phyloP scores from a whole-genome alignment of 2,888 invertebrate species.

The Lochmaea capreae region DNA sequence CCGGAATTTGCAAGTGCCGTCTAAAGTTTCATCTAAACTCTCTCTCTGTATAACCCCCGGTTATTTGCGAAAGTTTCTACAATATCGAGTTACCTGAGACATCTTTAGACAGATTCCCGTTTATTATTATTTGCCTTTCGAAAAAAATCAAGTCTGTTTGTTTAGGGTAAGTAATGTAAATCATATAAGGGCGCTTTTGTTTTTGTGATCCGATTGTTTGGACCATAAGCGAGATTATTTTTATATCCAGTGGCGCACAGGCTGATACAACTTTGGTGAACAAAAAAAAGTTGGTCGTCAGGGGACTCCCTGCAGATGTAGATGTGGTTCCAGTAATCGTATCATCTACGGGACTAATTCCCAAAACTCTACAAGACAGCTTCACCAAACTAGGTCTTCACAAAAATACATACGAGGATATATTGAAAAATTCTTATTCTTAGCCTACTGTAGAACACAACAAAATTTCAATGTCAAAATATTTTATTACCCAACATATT shows the following conservation, averaged over 20 bases:
- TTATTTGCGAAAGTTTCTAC: constrained; percentile 34
- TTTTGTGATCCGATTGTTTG: constrained; percentile 7
- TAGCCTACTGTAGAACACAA: no score
- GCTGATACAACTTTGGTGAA: no score
- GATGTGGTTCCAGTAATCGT: no score
- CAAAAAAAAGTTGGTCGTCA: no score
- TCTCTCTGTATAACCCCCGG: constrained; percentile 11
- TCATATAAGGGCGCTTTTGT: constrained; percentile 9
- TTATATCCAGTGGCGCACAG: background rate
- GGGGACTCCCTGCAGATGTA: no score
- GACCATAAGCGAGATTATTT: background rate
- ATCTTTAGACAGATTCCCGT: constrained; percentile 22
- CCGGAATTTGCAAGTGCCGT: constrained; percentile 29
- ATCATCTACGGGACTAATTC: no score
- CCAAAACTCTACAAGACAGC: no score
- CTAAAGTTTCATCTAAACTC: constrained; percentile 24
- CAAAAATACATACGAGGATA: no score
- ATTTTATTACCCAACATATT: no score
- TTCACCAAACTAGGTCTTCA: no score
- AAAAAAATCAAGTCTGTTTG: constrained; percentile 29
- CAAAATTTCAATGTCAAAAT: no score
- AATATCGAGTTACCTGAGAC: constrained; percentile 34
- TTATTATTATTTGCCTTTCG: constrained; percentile 27
- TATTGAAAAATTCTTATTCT: no score
- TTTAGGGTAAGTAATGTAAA: constrained; percentile 20